A percentile compares a stretch with the other conserved stretches of the same genome.
Evolutionary conservation across 2,113 vertebrate species (phyloP).

Genomic region (Gallinago paraguaiae): DNA sequence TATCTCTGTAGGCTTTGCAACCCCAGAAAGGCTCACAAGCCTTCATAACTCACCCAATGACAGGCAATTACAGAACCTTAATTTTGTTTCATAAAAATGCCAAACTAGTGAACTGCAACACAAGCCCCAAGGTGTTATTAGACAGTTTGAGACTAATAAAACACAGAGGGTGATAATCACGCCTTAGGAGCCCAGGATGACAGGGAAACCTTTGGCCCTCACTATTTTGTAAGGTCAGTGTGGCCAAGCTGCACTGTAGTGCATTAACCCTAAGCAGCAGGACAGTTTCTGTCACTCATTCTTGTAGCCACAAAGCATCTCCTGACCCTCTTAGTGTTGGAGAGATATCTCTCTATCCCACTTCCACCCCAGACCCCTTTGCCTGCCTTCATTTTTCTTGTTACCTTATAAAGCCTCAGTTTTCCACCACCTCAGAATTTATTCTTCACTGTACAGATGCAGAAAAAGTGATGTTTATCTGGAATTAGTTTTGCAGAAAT

Average conservation of each 20-base stretch:
- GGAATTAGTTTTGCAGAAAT: not conserved
- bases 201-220: not conserved
- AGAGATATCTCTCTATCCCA: not conserved
- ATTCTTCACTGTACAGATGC: not conserved
- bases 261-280: not conserved
- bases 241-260: not conserved
- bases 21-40: not conserved
- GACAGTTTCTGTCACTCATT: not conserved
- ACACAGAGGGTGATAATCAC: not conserved
- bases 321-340: not conserved
- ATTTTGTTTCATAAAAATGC: not conserved
- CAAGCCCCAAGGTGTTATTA: not conserved
- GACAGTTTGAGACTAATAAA: not conserved
- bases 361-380: accelerated
- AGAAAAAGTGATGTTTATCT: not conserved
- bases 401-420: accelerated
- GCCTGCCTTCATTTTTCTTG: not conserved
- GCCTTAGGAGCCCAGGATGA: not conserved
- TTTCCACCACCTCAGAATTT: not conserved
- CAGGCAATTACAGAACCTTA: not conserved
- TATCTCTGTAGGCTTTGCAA: not conserved
- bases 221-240: not conserved
- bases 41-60: not conserved
- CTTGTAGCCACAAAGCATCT: not conserved
- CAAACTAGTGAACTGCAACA: not conserved